Percentiles rank a stretch among this genome's conserved stretches.
Evolutionary conservation across 1,140 invertebrate genomes (phyloP).

Genomic region (Macrostomum lignano): DNA sequence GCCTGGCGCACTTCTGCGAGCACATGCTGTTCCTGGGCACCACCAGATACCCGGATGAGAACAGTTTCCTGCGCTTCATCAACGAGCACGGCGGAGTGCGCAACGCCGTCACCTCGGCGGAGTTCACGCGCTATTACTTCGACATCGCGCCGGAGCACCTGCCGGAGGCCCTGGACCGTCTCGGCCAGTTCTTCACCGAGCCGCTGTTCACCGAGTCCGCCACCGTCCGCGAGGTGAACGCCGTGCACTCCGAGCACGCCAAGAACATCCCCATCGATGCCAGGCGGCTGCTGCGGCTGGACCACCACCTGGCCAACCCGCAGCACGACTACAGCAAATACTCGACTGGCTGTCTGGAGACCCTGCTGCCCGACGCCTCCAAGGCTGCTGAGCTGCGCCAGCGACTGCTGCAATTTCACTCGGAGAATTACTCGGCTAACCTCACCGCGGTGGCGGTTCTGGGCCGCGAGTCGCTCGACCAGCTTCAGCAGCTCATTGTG

Average conservation of each 20-base stretch:
- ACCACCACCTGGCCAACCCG: slow-evolving; percentile 43
- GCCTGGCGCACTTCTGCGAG: slow-evolving; percentile 79
- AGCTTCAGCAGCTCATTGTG: too few relatives aligned
- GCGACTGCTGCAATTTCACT: slow-evolving; percentile 61
- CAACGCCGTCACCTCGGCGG: slow-evolving; percentile 59
- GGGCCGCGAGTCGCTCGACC: too few relatives aligned
- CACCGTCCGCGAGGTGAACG: slow-evolving; percentile 62
- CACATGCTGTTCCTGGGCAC: slow-evolving; percentile 89
- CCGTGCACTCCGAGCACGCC: slow-evolving; percentile 75
- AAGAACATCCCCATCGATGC: slow-evolving; percentile 61
- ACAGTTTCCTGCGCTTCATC: slow-evolving; percentile 54
- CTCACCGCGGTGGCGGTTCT: slow-evolving; percentile 61
- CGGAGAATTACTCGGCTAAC: slow-evolving; percentile 64
- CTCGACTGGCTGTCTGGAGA: slow-evolving; percentile 40
- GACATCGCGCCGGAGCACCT: slow-evolving; percentile 59
- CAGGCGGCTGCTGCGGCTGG: slow-evolving; percentile 59
- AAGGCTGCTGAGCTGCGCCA: slow-evolving; percentile 48
- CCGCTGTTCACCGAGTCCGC: slow-evolving; percentile 65
- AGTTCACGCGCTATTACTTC: slow-evolving; percentile 76
- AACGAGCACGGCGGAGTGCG: slow-evolving; percentile 55
- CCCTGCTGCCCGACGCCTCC: slow-evolving; percentile 1
- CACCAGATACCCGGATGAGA: slow-evolving; percentile 58
- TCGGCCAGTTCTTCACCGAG: slow-evolving; percentile 70
- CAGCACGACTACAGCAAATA: slow-evolving; percentile 63
- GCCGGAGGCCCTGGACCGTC: slow-evolving; percentile 50